Evolutionary conservation across 2,797 vertebrate genomes (phyloP).

Genomic region (Nothura maculosa): DNA sequence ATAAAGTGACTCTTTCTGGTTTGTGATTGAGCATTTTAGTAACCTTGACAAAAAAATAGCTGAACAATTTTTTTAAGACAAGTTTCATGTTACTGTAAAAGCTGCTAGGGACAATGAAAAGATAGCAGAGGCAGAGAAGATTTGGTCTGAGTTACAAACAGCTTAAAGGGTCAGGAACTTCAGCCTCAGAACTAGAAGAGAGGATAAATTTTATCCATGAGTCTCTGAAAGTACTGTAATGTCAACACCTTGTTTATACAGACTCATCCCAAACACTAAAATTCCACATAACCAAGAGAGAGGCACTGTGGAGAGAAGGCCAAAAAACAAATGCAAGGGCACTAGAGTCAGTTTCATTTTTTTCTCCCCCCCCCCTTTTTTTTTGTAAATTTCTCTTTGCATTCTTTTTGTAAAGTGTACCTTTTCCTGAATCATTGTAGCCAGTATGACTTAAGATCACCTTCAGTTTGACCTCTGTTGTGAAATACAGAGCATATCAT

Average conservation of each 20-base stretch:
- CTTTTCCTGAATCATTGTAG: neutral
- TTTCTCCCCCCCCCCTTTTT: neutral
- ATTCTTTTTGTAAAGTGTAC: neutral
- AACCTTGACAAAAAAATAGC: neutral
- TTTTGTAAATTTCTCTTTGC: no score
- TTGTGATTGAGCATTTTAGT: neutral
- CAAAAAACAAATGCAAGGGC: fast-evolving
- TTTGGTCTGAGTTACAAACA: neutral
- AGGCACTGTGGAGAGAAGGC: neutral
- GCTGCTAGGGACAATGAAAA: neutral
- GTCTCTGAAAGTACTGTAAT: neutral
- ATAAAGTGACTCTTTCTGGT: neutral
- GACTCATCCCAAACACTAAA: neutral
- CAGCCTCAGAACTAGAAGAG: neutral
- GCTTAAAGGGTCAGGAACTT: neutral
- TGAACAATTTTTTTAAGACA: neutral
- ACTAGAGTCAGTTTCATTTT: neutral
- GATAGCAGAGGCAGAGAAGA: neutral
- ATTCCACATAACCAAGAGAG: fast-evolving
- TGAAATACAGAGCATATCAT: neutral
- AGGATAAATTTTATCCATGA: neutral
- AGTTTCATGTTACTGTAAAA: neutral
- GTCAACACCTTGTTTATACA: neutral
- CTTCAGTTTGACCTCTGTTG: fast-evolving
- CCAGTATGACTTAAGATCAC: neutral